Evolutionary conservation across 2,797 vertebrate genomes (phyloP), one percentile per base, ranked within the genome.

Genomic region (Poecilia picta): DNA sequence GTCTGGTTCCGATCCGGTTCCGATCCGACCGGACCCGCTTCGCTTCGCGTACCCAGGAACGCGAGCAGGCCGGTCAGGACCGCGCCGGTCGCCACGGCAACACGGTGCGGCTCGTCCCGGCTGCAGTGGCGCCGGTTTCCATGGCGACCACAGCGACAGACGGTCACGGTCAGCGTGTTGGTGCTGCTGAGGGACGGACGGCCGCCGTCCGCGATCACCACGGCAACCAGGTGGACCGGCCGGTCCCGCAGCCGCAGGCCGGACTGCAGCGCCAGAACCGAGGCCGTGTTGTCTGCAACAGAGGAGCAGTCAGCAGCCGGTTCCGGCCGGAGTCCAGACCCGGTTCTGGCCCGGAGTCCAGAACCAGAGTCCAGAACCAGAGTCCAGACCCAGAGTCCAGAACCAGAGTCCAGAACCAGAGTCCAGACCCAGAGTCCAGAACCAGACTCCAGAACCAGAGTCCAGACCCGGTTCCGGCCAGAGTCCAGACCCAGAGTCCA

Each of bases 111-210:
- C 0, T 0, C 5, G 16, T 13, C 16, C 6, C 0, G 28, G n/a
- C 62, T 57, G 74, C 88, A 90, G 64, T 25, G 83, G 1, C 1
- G 83, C 0, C 0, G 81, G 36, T 41, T 47, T 1, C 96, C 97
- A 0, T 95, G 90, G 0, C 83, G 83, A 10, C 97, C 95, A 20
- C 97, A 97, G 23, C 95, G 89, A 15, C 97, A 98, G 41, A 98
- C 95, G 0, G 94, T 94, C 83, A 98, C 93, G 55, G 96, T 96
- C n/a, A 98, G 95, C 0, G 96, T 97, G 64, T 95, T 97, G 84
- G 97, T 97, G 90, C 97, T 97, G 83, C 97, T 97, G 11, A 97
- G 95, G 0, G 97, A 94, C 0, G 97, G 97, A 1, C 90, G 91
- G 8, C 96, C 96, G 0, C 95, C 94, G 85, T 98, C 97, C 82